Evolutionary conservation across 2,888 invertebrate genomes (phyloP).

Genomic region (Eulithis prunata): DNA sequence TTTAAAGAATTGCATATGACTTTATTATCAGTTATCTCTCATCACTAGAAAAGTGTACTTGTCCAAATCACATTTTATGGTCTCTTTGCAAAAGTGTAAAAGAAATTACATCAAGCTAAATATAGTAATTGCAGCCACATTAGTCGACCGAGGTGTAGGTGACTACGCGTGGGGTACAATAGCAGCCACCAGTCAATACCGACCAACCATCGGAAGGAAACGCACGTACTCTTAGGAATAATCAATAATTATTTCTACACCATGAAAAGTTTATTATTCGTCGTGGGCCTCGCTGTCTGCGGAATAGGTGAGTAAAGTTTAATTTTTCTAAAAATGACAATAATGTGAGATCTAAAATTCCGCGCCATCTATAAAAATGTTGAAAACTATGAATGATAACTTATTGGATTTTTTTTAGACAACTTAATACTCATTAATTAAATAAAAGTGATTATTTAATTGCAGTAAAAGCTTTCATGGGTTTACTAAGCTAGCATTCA

Average conservation of each 20-base stretch:
- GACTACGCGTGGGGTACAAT: conserved; percentile 58
- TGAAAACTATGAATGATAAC: too few species aligned
- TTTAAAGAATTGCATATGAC: conserved; percentile 26
- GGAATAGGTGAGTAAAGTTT: conserved; percentile 66
- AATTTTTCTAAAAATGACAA: not conserved
- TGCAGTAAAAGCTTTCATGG: too few species aligned
- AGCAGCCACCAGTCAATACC: conserved; percentile 66
- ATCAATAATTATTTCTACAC: conserved; percentile 47
- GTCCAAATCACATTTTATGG: conserved; percentile 11
- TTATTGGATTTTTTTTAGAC: too few species aligned
- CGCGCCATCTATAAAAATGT: too few species aligned
- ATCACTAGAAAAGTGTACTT: conserved; percentile 15
- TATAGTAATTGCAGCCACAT: conserved; percentile 42
- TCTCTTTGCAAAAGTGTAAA: conserved; percentile 25
- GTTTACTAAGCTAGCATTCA: too few species aligned
- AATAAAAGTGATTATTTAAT: too few species aligned
- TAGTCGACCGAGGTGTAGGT: conserved; percentile 48
- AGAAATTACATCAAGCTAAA: conserved; percentile 32
- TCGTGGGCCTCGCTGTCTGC: conserved; percentile 60
- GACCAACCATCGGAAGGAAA: conserved; percentile 69
- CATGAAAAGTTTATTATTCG: conserved; percentile 70
- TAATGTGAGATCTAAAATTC: too few species aligned
- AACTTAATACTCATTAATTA: too few species aligned
- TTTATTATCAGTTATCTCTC: conserved; percentile 21
- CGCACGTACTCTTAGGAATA: conserved; percentile 67